A percentile compares a stretch with the other conserved stretches of the same genome.
These are phyloP conservation scores for Prietella phreatophila DNA, from an alignment of 2,113 vertebrate species.

Conservation along the genomic window DNA sequence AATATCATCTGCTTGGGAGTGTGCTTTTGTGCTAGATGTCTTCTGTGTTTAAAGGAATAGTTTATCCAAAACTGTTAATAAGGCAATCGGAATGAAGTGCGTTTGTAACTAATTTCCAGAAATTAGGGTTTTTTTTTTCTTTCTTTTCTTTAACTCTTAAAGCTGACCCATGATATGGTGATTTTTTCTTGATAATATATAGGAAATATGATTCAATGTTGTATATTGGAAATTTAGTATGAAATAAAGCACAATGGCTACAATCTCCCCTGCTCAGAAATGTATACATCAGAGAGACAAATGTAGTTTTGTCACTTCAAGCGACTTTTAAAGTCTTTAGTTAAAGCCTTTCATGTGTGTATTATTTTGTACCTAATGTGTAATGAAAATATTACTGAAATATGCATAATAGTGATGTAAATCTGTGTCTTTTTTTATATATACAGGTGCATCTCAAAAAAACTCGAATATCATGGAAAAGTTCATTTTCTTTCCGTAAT, in stretches of 20 bases:
- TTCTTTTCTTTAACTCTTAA: background rate
- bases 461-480: too few species aligned
- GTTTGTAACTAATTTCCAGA: background rate
- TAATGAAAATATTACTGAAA: background rate
- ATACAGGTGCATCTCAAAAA: too few species aligned
- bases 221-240: conserved; percentile 3
- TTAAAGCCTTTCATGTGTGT: conserved; percentile 15
- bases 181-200: conserved; percentile 5
- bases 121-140: background rate
- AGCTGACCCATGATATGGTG: background rate
- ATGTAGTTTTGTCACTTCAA: background rate
- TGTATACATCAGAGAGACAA: background rate
- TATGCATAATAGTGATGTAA: background rate
- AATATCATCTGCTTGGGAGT: conserved; percentile 27
- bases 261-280: conserved; percentile 4
- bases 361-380: background rate
- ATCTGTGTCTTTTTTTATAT: too few species aligned
- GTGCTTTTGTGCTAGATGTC: conserved; percentile 1
- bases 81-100: background rate
- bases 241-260: background rate
- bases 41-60: background rate
- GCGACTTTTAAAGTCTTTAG: background rate
- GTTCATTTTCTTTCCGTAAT: too few species aligned
- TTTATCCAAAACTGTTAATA: background rate
- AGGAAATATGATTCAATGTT: conserved; percentile 24